These are phyloP conservation scores for Cephalopachus bancanus DNA, from an alignment of 2,797 vertebrate species.

Conservation along the genomic window DNA sequence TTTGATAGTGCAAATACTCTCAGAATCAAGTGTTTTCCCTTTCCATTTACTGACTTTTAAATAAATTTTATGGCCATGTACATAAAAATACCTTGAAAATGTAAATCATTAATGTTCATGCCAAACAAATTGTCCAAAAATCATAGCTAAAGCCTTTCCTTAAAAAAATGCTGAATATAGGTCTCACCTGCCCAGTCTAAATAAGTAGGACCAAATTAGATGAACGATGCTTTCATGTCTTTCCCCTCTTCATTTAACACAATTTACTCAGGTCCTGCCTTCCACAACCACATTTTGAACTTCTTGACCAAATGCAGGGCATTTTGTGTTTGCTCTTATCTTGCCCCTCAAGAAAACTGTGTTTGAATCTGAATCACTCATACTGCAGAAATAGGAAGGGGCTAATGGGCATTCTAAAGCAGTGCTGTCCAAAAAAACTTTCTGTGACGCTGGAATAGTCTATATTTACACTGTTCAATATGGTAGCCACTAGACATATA, in stretches of 20 bases:
- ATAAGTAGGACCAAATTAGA: conserved; percentile 31
- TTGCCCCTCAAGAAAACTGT: background rate
- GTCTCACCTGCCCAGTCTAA: background rate
- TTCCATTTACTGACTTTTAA: conserved; percentile 16
- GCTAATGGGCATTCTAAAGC: conserved; percentile 15
- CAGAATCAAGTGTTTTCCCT: conserved; percentile 4
- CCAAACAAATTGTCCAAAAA: conserved; percentile 41
- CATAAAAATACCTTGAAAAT: conserved; percentile 8
- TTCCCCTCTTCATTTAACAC: background rate
- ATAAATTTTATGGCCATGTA: background rate
- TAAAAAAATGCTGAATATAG: background rate
- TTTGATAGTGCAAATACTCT: conserved; percentile 19
- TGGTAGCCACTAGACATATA: too few relatives aligned
- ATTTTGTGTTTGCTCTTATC: conserved; percentile 34
- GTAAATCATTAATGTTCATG: background rate
- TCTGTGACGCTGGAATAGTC: background rate
- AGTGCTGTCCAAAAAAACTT: background rate
- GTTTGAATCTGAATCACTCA: conserved; percentile 49
- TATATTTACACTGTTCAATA: background rate
- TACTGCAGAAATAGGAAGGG: background rate
- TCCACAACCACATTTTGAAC: conserved; percentile 12
- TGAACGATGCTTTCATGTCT: background rate
- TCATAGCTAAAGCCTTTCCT: background rate
- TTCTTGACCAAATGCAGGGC: background rate
- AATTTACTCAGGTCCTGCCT: background rate